These are phyloP conservation scores for Nannoperca australis DNA, from an alignment of 2,797 vertebrate genomes.

Conservation along the genomic window DNA sequence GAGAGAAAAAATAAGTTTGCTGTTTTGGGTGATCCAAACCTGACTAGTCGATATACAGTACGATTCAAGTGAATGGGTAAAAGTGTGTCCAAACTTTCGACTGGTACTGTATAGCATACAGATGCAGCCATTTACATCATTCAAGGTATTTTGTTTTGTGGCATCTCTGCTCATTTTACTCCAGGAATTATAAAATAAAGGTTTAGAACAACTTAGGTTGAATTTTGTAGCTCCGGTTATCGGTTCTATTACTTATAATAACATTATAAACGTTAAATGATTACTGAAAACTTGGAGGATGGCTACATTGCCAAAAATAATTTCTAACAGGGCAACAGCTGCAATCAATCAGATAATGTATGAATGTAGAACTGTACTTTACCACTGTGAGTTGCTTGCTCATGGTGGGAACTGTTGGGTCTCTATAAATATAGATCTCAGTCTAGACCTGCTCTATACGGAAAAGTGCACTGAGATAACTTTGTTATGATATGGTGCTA, in stretches of 20 bases:
- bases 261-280: neutral
- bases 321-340: neutral
- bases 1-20: neutral
- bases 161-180: neutral
- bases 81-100: too few species aligned
- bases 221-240: neutral
- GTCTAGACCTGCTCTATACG: too few species aligned
- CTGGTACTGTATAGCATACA: slow-evolving; percentile 17
- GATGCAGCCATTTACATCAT: slow-evolving; percentile 35
- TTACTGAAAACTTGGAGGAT: neutral
- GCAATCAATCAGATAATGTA: neutral
- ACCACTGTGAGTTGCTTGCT: too few species aligned
- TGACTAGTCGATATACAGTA: neutral
- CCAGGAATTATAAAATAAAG: neutral
- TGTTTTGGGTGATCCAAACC: slow-evolving; percentile 21
- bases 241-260: neutral
- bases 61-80: too few species aligned
- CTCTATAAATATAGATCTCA: too few species aligned
- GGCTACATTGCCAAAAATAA: neutral
- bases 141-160: slow-evolving; percentile 3
- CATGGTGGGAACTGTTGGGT: too few species aligned
- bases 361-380: too few species aligned
- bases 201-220: neutral
- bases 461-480: too few species aligned
- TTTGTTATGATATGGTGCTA: too few species aligned